Percentiles rank a stretch among this genome's conserved stretches.
phyloP scores from a whole-genome alignment of 2,797 vertebrate species.

The Oreochromis mossambicus region DNA sequence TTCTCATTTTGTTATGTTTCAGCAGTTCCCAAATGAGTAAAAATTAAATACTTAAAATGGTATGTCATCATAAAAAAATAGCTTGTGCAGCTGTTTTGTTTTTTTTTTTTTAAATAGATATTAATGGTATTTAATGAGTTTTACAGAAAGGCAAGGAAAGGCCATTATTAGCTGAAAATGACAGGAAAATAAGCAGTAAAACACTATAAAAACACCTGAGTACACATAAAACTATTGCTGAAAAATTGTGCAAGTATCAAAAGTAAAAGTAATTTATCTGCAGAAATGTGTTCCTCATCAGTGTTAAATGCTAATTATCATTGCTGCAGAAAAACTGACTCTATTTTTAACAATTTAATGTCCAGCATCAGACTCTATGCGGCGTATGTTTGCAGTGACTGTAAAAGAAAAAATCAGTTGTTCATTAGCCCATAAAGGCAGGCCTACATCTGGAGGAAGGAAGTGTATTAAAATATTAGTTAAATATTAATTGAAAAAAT shows the following conservation, averaged over 20 bases:
- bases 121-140: background rate
- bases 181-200: background rate
- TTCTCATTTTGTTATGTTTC: background rate
- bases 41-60: background rate
- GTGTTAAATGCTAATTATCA: background rate
- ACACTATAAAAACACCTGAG: background rate
- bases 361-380: background rate
- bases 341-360: background rate
- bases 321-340: background rate
- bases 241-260: background rate
- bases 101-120: background rate
- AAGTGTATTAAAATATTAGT: too few species aligned
- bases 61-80: background rate
- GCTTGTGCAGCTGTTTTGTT: background rate
- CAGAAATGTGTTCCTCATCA: background rate
- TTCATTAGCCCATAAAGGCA: too few species aligned
- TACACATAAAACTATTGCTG: background rate
- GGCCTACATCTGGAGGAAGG: too few species aligned
- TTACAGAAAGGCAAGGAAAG: background rate
- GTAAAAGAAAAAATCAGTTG: too few species aligned
- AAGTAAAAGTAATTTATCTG: background rate
- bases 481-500: too few species aligned
- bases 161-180: background rate
- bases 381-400: background rate
- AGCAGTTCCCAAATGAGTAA: background rate